Conservation (phyloP, 2,888 invertebrate species). For the Nowickia ferox region DNA sequence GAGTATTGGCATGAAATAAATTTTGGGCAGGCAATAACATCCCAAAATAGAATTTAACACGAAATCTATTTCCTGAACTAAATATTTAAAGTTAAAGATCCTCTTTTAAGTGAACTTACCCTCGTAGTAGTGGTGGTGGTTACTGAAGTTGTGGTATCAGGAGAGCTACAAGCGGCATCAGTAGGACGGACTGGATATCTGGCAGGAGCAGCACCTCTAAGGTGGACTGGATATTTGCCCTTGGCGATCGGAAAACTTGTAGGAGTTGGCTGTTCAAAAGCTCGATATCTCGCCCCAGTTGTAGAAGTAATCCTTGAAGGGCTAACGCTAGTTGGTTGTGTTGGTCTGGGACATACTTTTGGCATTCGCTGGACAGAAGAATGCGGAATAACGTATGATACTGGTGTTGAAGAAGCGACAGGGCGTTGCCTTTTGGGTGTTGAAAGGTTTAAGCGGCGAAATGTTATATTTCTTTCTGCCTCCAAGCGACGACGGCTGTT, state of each 20-base stretch:
- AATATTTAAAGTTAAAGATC: no score
- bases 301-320: neutral
- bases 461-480: neutral
- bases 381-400: neutral
- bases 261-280: neutral
- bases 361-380: neutral
- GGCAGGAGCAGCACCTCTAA: neutral
- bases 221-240: neutral
- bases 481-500: neutral
- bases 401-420: conserved; percentile 1
- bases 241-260: neutral
- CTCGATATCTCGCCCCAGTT: neutral
- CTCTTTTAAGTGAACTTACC: neutral
- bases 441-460: conserved; percentile 24
- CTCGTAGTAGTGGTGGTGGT: neutral
- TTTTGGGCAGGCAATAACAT: no score
- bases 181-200: neutral
- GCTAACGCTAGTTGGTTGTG: neutral
- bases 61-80: no score
- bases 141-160: neutral
- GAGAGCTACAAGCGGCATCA: neutral
- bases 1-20: no score
- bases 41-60: no score
- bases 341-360: neutral
- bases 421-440: conserved; percentile 17